Evolutionary conservation across 2,113 vertebrate genomes (phyloP), one percentile per base, ranked within the genome.

Genomic region (Trogon surrucura): DNA sequence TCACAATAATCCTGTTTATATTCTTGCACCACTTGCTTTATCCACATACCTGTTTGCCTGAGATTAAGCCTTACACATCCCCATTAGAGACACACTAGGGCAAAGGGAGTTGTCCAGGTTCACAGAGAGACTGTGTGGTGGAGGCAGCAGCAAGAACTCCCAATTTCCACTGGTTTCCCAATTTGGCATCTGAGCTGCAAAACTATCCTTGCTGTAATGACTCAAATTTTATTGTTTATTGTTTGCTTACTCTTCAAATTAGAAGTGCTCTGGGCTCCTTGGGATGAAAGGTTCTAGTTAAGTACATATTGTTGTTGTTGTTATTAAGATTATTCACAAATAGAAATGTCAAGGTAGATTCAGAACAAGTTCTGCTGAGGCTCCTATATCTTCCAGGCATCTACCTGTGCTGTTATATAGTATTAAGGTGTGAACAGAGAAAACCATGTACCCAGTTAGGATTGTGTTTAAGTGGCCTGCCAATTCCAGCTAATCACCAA

Each of bases 401-500:
- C 75, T 77, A 60, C 78, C 54, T 50, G 6, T 86, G 72, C 67
- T 96, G 79, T 75, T 93, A 70, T 50, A 58, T 27, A 89, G 80
- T 60, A 90, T 54, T 87, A 94, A 87, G 89, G 91, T 80, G 44
- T 53, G 65, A 91, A 89, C 27, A 84, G 51, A 80, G 91, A 93
- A 96, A 95, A 80, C 48, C 50, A 48, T 51, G 41, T 65, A 94
- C 67, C 79, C 62, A 83, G 65, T 62, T 90, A 95, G 86, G 3
- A 6, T 91, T 78, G 91, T 26, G 16, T 90, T 93, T 86, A 95
- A 91, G n/a, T 89, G 88, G 89, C 78, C 98, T 98, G 98, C 98
- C 97, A 97, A 98, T 98, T 94, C 94, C 82, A 54, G 51, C 94
- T 94, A 93, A 96, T 97, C 97, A 93, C 94, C 75, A 32, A 79